phyloP scores from a whole-genome alignment of 2,797 vertebrate species.

The Rhynchotus rufescens region DNA sequence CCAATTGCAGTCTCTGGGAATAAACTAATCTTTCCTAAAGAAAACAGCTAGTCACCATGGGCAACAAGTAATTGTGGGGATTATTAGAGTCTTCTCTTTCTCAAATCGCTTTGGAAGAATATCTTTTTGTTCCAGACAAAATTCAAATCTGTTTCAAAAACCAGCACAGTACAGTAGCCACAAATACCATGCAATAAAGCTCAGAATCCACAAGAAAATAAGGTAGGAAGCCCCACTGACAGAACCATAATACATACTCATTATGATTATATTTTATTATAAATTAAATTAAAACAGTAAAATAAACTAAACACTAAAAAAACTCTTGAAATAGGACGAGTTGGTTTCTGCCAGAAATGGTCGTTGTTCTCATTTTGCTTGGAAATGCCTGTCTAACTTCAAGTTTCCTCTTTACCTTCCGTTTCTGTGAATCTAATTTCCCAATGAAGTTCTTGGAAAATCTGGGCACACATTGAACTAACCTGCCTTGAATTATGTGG shows the following conservation, averaged over 20 bases:
- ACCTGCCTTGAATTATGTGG: not conserved
- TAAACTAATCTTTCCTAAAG: conserved; percentile 9
- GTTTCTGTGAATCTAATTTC: not conserved
- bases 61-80: not conserved
- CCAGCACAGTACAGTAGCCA: not conserved
- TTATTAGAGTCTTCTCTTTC: not conserved
- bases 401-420: not conserved
- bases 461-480: not conserved
- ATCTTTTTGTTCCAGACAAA: not conserved
- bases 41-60: not conserved
- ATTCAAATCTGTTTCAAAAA: not conserved
- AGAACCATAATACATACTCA: not conserved
- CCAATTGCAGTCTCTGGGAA: not conserved
- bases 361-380: not conserved
- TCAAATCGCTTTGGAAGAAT: not conserved
- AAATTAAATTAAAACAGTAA: not conserved
- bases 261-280: no score
- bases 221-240: not conserved
- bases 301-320: conserved; percentile 10
- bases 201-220: not conserved
- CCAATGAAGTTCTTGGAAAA: not conserved
- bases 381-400: not conserved
- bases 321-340: not conserved
- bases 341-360: not conserved
- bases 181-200: not conserved